Conservation (phyloP, 2,888 invertebrate species). For the Trachelus troglodyta region DNA sequence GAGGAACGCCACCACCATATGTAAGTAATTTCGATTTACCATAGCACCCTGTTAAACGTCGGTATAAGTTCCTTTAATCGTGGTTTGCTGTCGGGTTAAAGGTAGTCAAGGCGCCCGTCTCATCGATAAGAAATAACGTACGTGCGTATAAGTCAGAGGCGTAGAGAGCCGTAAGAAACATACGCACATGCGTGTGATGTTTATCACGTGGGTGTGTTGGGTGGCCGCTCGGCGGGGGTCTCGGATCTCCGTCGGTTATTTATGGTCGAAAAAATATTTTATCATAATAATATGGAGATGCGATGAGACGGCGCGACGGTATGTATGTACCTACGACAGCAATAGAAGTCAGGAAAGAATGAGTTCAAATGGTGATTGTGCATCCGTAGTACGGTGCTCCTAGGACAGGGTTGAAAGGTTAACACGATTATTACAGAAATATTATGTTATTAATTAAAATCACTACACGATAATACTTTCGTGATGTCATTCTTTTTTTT, state of each 20-base stretch:
- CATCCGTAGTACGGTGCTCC: not conserved
- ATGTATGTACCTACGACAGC: not conserved
- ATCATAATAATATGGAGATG: constrained; percentile 57
- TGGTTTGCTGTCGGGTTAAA: constrained; percentile 1
- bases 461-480: constrained; percentile 4
- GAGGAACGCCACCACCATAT: not conserved
- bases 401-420: constrained; percentile 31
- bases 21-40: constrained; percentile 2
- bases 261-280: constrained; percentile 57
- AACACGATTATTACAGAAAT: constrained; percentile 46
- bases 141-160: not conserved
- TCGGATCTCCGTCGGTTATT: constrained; percentile 49
- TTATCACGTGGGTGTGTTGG: constrained; percentile 46
- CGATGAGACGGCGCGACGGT: not conserved
- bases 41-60: constrained; percentile 3
- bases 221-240: constrained; percentile 56
- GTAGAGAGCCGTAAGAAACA: constrained; percentile 21
- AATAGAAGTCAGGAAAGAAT: constrained; percentile 29
- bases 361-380: constrained; percentile 38
- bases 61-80: constrained; percentile 5
- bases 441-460: constrained; percentile 46
- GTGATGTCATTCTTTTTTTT: constrained; percentile 19
- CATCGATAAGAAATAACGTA: constrained; percentile 3
- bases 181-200: constrained; percentile 37
- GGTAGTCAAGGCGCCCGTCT: constrained; percentile 3